Percentiles rank a stretch among this genome's conserved stretches.
These are phyloP conservation scores for Amyelois transitella DNA, from an alignment of 1,140 invertebrate genomes.

Conservation along the genomic window DNA sequence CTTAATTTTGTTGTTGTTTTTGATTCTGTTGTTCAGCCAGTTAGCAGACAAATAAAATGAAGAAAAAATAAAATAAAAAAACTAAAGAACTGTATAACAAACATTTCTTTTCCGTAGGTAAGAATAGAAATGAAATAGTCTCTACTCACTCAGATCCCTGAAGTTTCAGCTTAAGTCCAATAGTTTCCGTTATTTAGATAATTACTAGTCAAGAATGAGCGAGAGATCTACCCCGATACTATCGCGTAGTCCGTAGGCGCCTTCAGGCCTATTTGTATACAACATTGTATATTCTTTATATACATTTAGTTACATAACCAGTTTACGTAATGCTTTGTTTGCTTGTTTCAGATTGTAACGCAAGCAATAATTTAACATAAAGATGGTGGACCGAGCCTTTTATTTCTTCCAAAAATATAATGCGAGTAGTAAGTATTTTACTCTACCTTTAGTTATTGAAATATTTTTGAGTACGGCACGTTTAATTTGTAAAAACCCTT, in stretches of 20 bases:
- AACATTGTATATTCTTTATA: neutral
- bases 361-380: conserved; percentile 31
- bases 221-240: neutral
- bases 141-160: neutral
- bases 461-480: too few relatives aligned
- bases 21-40: too few relatives aligned
- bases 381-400: conserved; percentile 29
- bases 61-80: too few relatives aligned
- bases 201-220: neutral
- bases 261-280: neutral
- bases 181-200: neutral
- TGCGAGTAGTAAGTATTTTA: conserved; percentile 30
- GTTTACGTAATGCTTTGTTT: neutral
- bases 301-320: neutral
- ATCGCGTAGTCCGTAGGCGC: neutral
- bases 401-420: conserved; percentile 31
- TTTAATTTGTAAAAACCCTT: too few relatives aligned
- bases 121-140: too few relatives aligned
- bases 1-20: too few relatives aligned
- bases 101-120: too few relatives aligned
- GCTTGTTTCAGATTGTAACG: conserved; percentile 28
- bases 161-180: neutral
- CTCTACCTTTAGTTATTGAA: neutral
- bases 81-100: too few relatives aligned
- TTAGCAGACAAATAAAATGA: too few relatives aligned